Percentiles rank a stretch among this genome's conserved stretches.
These are phyloP conservation scores for Drosophila formosana DNA, from an alignment of 2,888 invertebrate species.

Conservation along the genomic window DNA sequence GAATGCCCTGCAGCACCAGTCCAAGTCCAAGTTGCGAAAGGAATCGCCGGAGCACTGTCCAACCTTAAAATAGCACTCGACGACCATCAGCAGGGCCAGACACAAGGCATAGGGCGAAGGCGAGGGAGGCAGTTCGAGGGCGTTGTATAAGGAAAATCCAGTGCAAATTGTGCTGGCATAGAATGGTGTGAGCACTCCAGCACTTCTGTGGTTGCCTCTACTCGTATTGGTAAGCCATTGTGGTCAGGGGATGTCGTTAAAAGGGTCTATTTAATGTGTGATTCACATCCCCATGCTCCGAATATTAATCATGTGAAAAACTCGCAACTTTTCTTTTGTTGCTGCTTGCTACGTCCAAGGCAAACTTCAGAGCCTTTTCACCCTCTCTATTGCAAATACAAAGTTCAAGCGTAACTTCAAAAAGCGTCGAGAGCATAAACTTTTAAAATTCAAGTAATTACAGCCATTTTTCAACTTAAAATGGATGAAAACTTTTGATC, in stretches of 20 bases:
- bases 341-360: not conserved
- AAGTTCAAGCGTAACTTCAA: not conserved
- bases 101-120: not conserved
- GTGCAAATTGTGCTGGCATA: constrained; percentile 38
- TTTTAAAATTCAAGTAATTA: constrained; percentile 23
- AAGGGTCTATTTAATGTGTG: constrained; percentile 11
- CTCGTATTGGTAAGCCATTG: constrained; percentile 51
- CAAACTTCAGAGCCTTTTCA: constrained; percentile 24
- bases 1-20: constrained; percentile 42
- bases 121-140: not conserved
- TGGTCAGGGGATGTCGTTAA: constrained; percentile 27
- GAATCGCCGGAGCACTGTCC: constrained; percentile 12
- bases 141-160: constrained; percentile 6
- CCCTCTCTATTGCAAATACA: not conserved
- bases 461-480: constrained; percentile 49
- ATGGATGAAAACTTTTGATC: constrained; percentile 14
- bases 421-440: constrained; percentile 12
- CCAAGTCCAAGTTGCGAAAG: constrained; percentile 12
- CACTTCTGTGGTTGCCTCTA: constrained; percentile 25
- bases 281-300: not conserved
- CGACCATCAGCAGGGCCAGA: not conserved
- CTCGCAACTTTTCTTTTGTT: constrained; percentile 8
- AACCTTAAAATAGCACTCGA: constrained; percentile 31
- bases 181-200: constrained; percentile 12
- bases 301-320: constrained; percentile 16